phyloP scores from a whole-genome alignment of 2,888 invertebrate species.

The Phlogophora meticulosa region DNA sequence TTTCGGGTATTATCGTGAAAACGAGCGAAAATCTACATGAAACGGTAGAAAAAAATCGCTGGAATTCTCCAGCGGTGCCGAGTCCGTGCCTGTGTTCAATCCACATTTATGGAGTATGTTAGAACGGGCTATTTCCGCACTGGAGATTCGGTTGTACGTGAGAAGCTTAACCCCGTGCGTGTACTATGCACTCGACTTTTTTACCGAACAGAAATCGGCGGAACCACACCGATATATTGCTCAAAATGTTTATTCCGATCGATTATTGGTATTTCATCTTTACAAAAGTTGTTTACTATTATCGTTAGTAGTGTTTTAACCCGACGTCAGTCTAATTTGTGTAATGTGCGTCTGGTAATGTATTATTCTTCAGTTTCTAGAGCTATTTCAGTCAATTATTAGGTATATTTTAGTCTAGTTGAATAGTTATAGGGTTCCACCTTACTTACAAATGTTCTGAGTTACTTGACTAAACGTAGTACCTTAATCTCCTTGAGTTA shows the following conservation, averaged over 20 bases:
- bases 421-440: neutral
- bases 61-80: conserved; percentile 79
- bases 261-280: conserved; percentile 37
- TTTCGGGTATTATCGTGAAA: neutral
- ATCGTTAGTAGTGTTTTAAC: neutral
- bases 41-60: conserved; percentile 40
- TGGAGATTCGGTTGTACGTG: conserved; percentile 64
- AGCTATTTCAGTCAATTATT: neutral
- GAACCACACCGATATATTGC: conserved; percentile 7
- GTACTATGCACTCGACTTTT: conserved; percentile 61
- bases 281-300: conserved; percentile 31
- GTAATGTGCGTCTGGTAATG: conserved; percentile 6
- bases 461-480: too few species aligned
- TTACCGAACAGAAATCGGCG: conserved; percentile 28
- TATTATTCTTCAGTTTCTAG: neutral
- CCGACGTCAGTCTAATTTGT: neutral
- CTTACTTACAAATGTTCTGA: too few species aligned
- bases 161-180: conserved; percentile 50
- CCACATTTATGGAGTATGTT: conserved; percentile 86
- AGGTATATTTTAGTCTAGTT: too few species aligned
- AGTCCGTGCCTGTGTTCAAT: conserved; percentile 81
- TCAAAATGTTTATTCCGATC: conserved; percentile 16
- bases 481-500: too few species aligned
- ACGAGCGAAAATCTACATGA: conserved; percentile 11
- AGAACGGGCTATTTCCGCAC: conserved; percentile 83